Base-by-base conservation (phyloP, 1,140 invertebrate species). In the Rhagoletis pomonella region DNA sequence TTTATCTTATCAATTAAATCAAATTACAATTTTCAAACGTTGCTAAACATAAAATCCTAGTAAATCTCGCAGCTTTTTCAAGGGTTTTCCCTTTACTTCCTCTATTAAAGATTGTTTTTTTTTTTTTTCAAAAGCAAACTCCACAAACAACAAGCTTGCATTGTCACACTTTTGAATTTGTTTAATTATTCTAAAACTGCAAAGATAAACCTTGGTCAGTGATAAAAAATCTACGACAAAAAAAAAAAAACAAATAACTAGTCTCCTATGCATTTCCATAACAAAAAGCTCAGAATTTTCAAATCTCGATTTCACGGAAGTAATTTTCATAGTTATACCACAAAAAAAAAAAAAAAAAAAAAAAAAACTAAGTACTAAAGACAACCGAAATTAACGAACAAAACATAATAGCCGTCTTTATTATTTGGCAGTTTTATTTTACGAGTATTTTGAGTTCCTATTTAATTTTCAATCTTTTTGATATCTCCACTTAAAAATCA, bases 401-500 rank as follows among this genome's bases (percentile, higher is more conserved):
- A 19, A 50, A 4, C 67, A 69, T 12, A 81, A 29, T 42, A 19
- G 47, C 44, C 55, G 14, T 55, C 4, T 6, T 3, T 50, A 7
- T 10, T 6, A 29, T 19, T 81, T 14, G 4, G 17, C 47, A 10
- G 7, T 1, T 47, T 3, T 47, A 4, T 42, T 73, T 5, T 44
- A 29, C 29, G 29, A 29, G 29, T 77, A 55, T 55, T 19, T 50
- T 47, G 10, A 3, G 47, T 29, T 81, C 44, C 47, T 81, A 81
- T 81, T 81, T 55, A 5, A 55, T 81, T 81, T 81, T 55, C n/a
- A 81, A 81, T 55, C 47, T 81, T 81, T 19, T 4, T 55, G 47
- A 55, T 81, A 81, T 81, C 73, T 81, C 44, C 73, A 81, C 73
- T 81, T 67, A 67, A 29, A 67, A 19, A 67, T 67, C 64, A 29